Evolutionary conservation across 53 echinoderm and acorn worm species (phyloP), one percentile per base, ranked within the genome.

Genomic region (Temnopleurus reevesii): DNA sequence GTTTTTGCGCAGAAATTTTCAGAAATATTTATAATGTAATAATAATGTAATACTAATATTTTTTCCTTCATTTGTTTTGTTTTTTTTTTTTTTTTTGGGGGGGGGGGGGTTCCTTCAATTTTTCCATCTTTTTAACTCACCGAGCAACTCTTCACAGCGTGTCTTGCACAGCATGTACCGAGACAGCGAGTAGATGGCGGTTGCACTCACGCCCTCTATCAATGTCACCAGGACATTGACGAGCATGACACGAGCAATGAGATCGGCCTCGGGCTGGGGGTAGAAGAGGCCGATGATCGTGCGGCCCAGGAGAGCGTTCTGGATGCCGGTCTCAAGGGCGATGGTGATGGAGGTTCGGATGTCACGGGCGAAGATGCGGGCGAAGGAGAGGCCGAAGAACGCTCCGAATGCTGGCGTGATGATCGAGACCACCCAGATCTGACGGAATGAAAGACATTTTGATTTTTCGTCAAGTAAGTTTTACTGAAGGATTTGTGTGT

Each of bases 251-350:
- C 94, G 64, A n/a, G 94, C 93, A 36, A 98, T 87, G 34, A 96
- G 94, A 80, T 99, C 99, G 0, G 94, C 93, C 58, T 99, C 99
- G 17, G 99, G 99, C 23, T 93, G 92, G 0, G 94, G 93, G 25
- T 96, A 99, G 55, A 90, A 94, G 8, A 96, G 93, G 45, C 89
- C 90, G 12, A 93, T 93, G 33, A 99, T 93, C 33, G 94, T 91
- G 0, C 93, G 93, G 27, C 94, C 99, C 9, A 99, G 91, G 31
- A 99, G 88, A 3, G 93, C 94, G 91, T 99, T 99, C 58, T 99
- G 99, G 29, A 95, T 91, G 0, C 96, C 99, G 19, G 99, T 99
- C 59, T 99, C 99, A 28, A 96, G 71, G 44, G 95, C 93, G 43
- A 99, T 96, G 5, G 99, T 96, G 46, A 93, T 61, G 6, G 96